Percentiles rank a stretch among this genome's conserved stretches.
Conservation (phyloP, 1,140 invertebrate species). For the Lamellibrachia luymesi region DNA sequence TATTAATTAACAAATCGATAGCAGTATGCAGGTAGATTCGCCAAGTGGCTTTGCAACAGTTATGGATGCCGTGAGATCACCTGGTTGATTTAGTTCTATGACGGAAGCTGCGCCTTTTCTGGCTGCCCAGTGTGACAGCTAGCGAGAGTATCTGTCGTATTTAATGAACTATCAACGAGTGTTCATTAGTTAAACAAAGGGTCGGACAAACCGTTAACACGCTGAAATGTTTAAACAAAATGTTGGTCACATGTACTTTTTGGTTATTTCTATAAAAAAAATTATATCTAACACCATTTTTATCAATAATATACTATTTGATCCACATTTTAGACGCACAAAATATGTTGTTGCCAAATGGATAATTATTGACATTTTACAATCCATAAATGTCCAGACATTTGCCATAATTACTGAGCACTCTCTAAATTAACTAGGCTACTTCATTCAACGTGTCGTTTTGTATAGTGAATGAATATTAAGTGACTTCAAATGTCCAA, state of each 20-base stretch:
- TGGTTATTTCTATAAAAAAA: too few species aligned
- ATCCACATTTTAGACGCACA: too few species aligned
- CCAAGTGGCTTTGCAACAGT: background rate
- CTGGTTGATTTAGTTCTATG: too few species aligned
- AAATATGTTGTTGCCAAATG: background rate
- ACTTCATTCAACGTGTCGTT: background rate
- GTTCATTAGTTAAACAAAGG: background rate
- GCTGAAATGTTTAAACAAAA: background rate
- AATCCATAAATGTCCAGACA: background rate
- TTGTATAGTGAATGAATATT: background rate
- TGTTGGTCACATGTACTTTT: too few species aligned
- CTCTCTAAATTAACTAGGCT: background rate
- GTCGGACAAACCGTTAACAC: background rate
- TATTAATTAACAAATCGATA: background rate
- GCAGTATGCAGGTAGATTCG: background rate
- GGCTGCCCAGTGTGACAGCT: background rate
- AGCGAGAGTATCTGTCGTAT: background rate
- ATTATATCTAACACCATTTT: too few species aligned
- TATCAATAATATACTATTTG: too few species aligned
- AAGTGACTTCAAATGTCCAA: background rate
- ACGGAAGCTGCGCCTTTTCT: too few species aligned
- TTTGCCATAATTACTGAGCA: background rate
- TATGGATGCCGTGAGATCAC: background rate
- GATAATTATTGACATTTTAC: background rate
- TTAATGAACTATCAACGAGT: background rate